These are phyloP conservation scores for Antheraea yamamai DNA, from an alignment of 2,888 invertebrate species.

Conservation along the genomic window DNA sequence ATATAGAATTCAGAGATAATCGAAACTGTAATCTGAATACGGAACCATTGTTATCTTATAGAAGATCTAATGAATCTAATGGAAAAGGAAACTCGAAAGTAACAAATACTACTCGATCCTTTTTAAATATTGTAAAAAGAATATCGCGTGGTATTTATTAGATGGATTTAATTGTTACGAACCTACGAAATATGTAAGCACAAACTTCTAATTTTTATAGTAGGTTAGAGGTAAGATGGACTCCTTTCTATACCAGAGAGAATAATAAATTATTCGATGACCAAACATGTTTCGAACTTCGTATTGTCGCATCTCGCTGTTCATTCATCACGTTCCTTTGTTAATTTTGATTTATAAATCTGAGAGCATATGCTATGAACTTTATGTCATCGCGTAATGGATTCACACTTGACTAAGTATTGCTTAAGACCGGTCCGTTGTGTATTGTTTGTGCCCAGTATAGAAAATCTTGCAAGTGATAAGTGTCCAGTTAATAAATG, in stretches of 20 bases:
- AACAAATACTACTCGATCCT: too few species aligned
- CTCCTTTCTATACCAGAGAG: not conserved
- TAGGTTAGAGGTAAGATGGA: too few species aligned
- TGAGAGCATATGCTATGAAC: slow-evolving; percentile 36
- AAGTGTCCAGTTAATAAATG: not conserved
- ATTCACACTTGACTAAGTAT: slow-evolving; percentile 38
- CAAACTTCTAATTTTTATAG: too few species aligned
- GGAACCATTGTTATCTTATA: too few species aligned
- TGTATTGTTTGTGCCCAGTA: slow-evolving; percentile 38
- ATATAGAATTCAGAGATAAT: too few species aligned
- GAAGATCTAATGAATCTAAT: too few species aligned
- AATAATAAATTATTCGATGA: slow-evolving; percentile 4
- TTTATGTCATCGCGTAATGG: slow-evolving; percentile 44
- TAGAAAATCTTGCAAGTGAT: not conserved
- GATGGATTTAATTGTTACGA: too few species aligned
- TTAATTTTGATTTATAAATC: slow-evolving; percentile 32
- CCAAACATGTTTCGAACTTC: not conserved
- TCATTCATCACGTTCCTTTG: slow-evolving; percentile 49
- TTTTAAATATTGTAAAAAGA: too few species aligned
- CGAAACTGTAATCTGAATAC: too few species aligned
- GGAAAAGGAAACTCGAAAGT: too few species aligned
- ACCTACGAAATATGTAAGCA: too few species aligned
- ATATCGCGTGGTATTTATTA: too few species aligned
- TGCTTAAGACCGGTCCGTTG: slow-evolving; percentile 40
- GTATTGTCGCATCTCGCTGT: slow-evolving; percentile 30